phyloP scores from a whole-genome alignment of 2,797 vertebrate species.

The Ceryle rudis region DNA sequence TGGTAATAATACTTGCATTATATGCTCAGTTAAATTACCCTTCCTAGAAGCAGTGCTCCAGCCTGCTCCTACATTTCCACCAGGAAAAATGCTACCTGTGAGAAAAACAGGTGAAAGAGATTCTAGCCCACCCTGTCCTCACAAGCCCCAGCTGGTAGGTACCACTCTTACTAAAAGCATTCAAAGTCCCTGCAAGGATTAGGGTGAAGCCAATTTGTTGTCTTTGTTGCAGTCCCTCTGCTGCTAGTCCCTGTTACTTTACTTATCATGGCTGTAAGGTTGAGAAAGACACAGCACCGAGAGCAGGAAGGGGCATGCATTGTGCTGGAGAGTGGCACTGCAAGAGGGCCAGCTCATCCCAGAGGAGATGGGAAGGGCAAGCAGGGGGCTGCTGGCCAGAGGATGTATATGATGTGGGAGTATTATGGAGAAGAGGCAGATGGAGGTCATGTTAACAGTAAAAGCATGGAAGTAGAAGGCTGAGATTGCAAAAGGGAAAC shows the following conservation, averaged over 20 bases:
- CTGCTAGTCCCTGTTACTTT: fast-evolving
- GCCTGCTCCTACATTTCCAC: neutral
- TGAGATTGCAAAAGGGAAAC: neutral
- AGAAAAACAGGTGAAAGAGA: neutral
- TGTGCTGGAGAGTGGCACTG: too few relatives aligned
- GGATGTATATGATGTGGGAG: fast-evolving
- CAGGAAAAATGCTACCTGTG: neutral
- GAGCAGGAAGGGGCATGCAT: fast-evolving
- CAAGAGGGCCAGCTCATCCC: neutral
- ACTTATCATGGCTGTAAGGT: fast-evolving
- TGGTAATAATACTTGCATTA: neutral
- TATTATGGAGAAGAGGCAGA: neutral
- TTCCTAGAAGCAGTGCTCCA: neutral
- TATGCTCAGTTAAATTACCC: neutral
- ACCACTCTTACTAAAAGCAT: neutral
- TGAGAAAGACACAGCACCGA: neutral
- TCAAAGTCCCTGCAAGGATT: fast-evolving
- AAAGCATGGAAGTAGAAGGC: neutral
- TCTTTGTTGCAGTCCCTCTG: neutral
- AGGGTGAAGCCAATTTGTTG: fast-evolving
- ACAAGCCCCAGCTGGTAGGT: neutral
- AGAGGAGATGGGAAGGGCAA: neutral
- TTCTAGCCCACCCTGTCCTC: neutral
- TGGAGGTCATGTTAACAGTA: fast-evolving
- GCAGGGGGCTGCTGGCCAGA: neutral